phyloP scores from a whole-genome alignment of 2,113 vertebrate species.

The Nematolebias whitei region DNA sequence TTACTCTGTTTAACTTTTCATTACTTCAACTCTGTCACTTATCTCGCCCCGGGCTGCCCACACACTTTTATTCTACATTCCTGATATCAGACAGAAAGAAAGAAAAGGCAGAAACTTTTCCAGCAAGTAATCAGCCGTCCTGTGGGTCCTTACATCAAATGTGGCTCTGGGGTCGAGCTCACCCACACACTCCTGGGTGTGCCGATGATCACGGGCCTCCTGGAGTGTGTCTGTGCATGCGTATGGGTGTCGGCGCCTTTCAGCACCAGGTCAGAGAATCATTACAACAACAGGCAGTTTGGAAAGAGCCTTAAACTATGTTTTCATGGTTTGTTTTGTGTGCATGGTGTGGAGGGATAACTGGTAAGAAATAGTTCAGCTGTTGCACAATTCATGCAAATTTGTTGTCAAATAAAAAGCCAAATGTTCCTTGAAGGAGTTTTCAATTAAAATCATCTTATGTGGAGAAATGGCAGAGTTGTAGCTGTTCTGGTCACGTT shows the following conservation, averaged over 20 bases:
- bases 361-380: not conserved
- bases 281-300: slow-evolving; percentile 59
- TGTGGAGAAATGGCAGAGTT: too few species aligned
- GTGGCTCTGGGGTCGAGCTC: slow-evolving; percentile 43
- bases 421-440: too few species aligned
- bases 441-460: too few species aligned
- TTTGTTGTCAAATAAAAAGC: not conserved
- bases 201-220: slow-evolving; percentile 30
- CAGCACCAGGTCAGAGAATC: slow-evolving; percentile 42
- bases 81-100: slow-evolving; percentile 52
- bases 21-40: slow-evolving; percentile 15
- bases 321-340: slow-evolving; percentile 59
- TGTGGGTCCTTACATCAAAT: slow-evolving; percentile 61
- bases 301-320: slow-evolving; percentile 56
- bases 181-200: slow-evolving; percentile 69
- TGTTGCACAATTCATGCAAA: not conserved
- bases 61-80: slow-evolving; percentile 29
- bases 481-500: too few species aligned
- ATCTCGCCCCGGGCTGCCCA: slow-evolving; percentile 50
- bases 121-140: slow-evolving; percentile 47
- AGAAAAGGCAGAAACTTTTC: too few species aligned
- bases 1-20: slow-evolving; percentile 54
- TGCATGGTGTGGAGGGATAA: slow-evolving; percentile 15
- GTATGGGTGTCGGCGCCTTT: slow-evolving; percentile 32
- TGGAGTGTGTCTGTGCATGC: slow-evolving; percentile 14